These are phyloP conservation scores for Amiota mariae DNA, from an alignment of 2,888 invertebrate species.

Conservation along the genomic window DNA sequence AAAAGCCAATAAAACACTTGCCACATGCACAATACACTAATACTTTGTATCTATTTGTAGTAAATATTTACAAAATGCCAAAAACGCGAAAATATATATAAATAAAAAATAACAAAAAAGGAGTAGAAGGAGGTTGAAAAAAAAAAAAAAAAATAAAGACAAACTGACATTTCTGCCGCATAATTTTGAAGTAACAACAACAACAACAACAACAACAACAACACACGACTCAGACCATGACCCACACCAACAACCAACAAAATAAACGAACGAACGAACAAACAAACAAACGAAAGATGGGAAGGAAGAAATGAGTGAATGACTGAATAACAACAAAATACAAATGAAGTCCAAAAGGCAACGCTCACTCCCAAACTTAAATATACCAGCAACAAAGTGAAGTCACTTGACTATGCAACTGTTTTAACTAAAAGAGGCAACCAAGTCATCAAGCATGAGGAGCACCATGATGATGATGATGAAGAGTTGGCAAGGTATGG, in stretches of 20 bases:
- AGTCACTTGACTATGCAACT: slow-evolving; percentile 38
- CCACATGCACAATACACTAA: neutral
- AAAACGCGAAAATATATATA: neutral
- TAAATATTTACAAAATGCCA: no score
- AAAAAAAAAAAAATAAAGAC: slow-evolving; percentile 21
- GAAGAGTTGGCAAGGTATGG: no score
- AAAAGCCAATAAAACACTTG: slow-evolving; percentile 39
- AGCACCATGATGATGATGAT: slow-evolving; percentile 8
- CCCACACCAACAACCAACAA: slow-evolving; percentile 66
- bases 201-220: slow-evolving; percentile 14
- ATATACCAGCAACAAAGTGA: neutral
- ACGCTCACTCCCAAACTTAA: neutral
- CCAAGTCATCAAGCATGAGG: slow-evolving; percentile 12
- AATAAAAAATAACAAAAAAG: slow-evolving; percentile 2
- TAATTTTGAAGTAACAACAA: slow-evolving; percentile 16
- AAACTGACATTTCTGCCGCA: slow-evolving; percentile 39
- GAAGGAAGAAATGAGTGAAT: neutral
- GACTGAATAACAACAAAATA: slow-evolving; percentile 10
- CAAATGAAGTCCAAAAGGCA: neutral
- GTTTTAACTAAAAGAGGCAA: slow-evolving; percentile 53
- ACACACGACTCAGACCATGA: slow-evolving; percentile 64
- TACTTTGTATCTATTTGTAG: no score
- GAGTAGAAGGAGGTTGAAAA: slow-evolving; percentile 21
- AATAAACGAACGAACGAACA: slow-evolving; percentile 45
- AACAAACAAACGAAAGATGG: neutral